These are phyloP conservation scores for Parazoanthus swiftii DNA, from an alignment of 92 coral and sea anemone genomes.

Conservation along the genomic window DNA sequence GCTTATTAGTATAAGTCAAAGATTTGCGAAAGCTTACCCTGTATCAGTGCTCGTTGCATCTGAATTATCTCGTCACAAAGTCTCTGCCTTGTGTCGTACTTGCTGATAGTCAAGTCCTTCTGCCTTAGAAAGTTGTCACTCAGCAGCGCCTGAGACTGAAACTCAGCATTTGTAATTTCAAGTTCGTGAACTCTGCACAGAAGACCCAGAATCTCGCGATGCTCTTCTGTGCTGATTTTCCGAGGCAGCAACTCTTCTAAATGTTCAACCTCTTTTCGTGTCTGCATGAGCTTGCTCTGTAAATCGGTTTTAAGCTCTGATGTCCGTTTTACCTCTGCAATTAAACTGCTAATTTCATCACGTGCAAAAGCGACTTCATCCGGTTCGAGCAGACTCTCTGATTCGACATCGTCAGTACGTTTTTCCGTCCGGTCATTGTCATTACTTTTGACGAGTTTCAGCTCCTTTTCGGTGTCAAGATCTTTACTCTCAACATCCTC, in stretches of 20 bases:
- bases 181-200: constrained; percentile 83
- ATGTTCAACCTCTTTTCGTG: constrained; percentile 80
- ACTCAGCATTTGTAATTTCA: constrained; percentile 85
- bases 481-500: constrained; percentile 84
- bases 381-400: constrained; percentile 63
- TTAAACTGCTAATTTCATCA: constrained; percentile 76
- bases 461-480: constrained; percentile 70
- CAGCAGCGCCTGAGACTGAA: constrained; percentile 73
- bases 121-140: constrained; percentile 80
- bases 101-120: constrained; percentile 77
- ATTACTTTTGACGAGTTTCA: constrained; percentile 1
- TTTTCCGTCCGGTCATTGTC: constrained; percentile 5
- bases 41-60: constrained; percentile 71
- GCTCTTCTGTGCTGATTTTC: constrained; percentile 86
- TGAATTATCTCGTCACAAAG: constrained; percentile 85
- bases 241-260: constrained; percentile 81
- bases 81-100: constrained; percentile 77
- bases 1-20: background rate
- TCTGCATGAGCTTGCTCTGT: constrained; percentile 74
- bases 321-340: constrained; percentile 75
- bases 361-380: constrained; percentile 84
- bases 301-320: constrained; percentile 70
- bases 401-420: constrained; percentile 6
- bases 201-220: constrained; percentile 81
- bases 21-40: constrained; percentile 56